Evolutionary conservation across 1,140 invertebrate genomes (phyloP), one percentile per base, ranked within the genome.

Genomic region (Drosophila pallidifrons): DNA sequence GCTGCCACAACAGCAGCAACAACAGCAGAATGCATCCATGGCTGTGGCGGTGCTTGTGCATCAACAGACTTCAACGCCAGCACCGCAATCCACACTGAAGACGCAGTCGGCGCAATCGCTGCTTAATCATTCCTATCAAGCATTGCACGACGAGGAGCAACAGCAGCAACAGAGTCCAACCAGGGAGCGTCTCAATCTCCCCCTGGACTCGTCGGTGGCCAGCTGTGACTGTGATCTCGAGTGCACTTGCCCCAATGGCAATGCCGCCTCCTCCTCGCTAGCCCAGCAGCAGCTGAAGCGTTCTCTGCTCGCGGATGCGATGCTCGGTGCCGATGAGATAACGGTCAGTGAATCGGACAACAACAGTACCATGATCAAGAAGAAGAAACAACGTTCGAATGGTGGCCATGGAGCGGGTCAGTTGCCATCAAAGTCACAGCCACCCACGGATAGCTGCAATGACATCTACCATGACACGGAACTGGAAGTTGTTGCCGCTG

Each of bases 301-400:
- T 7, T 87, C 71, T n/a, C 75, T 87, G 10, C 61, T 91, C 10
- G 79, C 81, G 1, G 90, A 91, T 47, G 90, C 90, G 25, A 92
- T 92, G 87, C 69, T 92, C 4, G 91, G 83, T 7, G 91, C 91
- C 0, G 91, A 92, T 61, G 91, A 92, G 67, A 92, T 92, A 5
- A 92, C 91, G 20, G 91, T 92, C 57, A 92, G 91, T n/a, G 91
- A 92, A 28, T 92, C 91, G n/a, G 91, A 92, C 66, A 92, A 92
- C 59, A 92, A 92, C 49, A 92, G 91, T 60, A 91, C 91, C 7
- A 91, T 91, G 77, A 81, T 92, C 38, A 92, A 92, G 25, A 88
- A 81, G 59, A 91, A 89, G 55, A 91, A 91, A 15, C 71, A 85
- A 0, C 77, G 85, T 0, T 79, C 76, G n/a, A 61, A 32, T 43